Base-by-base conservation (phyloP, 2,888 invertebrate species). In the Sipunculus nudus region DNA sequence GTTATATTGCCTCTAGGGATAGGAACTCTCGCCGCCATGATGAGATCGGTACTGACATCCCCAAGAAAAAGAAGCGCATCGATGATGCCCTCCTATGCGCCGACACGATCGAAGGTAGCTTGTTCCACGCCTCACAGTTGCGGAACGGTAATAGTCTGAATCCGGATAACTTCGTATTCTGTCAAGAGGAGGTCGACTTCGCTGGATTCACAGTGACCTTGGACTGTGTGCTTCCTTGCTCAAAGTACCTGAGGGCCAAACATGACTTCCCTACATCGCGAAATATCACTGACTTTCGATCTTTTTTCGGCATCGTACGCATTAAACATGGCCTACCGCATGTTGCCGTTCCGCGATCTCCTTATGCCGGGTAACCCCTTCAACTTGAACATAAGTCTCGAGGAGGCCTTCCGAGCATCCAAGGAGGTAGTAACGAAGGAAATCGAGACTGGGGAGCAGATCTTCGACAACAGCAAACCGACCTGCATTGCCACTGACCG, bases 401-500 rank as follows among this genome's bases (percentile, higher is more conserved):
- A 68, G 1, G 25, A 46, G 1, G n/a, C 63, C 0, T 63, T 68
- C 31, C 32, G 21, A 19, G 56, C 59, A 10, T 63, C 57, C 2
- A 64, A 59, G 31, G 35, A 6, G 13, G 40, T 52, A 2, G 65
- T 65, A 21, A 23, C 21, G 2, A 26, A 46, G 3, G 53, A 64
- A 28, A 65, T 64, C 16, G 35, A 57, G 25, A 29, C 67, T 21
- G 70, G 71, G 5, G 72, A 70, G 1, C 53, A 45, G n/a, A 74
- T 72, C 39, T 71, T 71, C 49, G 68, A 71, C 63, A 50, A 61
- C 21, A 50, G 31, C 31, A 72, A 63, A 59, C 71, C 71, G 6
- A 71, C 70, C 13, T 72, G 74, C 63, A 57, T 74, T 23, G 70
- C 69, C 1, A 74, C 74, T 5, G 72, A 75, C 54, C 74, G 72